Evolutionary conservation across 2,797 vertebrate genomes (phyloP), one percentile per base, ranked within the genome.

Genomic region (Scarus forsteni): DNA sequence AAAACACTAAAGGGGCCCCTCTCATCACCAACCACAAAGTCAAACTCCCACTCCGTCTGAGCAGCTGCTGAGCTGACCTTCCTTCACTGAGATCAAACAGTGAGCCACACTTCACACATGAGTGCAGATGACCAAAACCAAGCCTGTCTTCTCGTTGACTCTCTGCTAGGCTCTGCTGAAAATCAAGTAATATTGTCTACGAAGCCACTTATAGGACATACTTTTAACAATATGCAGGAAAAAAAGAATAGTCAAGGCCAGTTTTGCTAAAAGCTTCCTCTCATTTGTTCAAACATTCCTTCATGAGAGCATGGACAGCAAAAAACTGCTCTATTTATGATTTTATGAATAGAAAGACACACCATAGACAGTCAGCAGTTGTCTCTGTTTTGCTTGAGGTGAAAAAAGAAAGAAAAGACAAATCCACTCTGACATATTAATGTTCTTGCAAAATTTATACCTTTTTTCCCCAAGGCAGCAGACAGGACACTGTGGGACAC

Each of bases 11-110:
- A 16, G 64, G 27, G 43, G 67, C 9, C 34, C 53, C 27, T 77
- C 54, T 70, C 53, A 63, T 75, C 77, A 60, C 38, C 4, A 67
- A 67, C 59, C 56, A 59, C 65, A 76, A 66, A 78, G 70, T 59
- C 59, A 10, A 61, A 27, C 66, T 71, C 60, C 63, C 66, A 53
- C 73, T 62, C 38, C 51, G 54, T 60, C 18, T 52, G 49, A 67
- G 43, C 8, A 6, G 60, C 60, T n/a, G 58, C 45, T 58, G 49
- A 72, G 40, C 9, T 61, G 58, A 66, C 75, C 45, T 71, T 75
- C 57, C 61, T 62, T 54, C 53, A 14, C 46, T 40, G 19, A 56
- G 58, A 84, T 75, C 75, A 63, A 67, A 61, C 59, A 58, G 70
- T 38, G 39, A 8, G 45, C 58, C 40, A 60, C n/a, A 18, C 56